A percentile compares a stretch with the other conserved stretches of the same genome.
phyloP scores from a whole-genome alignment of 2,888 invertebrate genomes.

The Pristionchus maxplancki region DNA sequence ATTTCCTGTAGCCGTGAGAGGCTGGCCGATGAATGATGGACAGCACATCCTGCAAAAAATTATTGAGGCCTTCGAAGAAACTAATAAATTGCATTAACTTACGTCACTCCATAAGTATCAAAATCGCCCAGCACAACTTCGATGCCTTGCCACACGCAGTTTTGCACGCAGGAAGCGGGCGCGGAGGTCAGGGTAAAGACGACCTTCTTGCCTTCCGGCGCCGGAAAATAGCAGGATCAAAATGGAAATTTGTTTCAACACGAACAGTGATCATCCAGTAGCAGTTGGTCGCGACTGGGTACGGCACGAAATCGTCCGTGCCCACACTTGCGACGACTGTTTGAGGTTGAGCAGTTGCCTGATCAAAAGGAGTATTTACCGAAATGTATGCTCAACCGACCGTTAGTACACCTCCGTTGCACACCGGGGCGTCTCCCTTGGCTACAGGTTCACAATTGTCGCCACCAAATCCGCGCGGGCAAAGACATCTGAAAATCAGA shows the following conservation, averaged over 20 bases:
- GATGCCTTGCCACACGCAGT: constrained; percentile 24
- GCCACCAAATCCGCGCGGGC: constrained; percentile 39
- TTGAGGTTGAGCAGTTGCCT: neutral
- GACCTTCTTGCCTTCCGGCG: constrained; percentile 26
- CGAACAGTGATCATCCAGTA: constrained; percentile 43
- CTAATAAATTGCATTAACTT: neutral
- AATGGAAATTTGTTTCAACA: neutral
- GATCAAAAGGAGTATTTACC: too few relatives aligned
- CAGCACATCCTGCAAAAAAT: constrained; percentile 14
- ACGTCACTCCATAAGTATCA: constrained; percentile 5
- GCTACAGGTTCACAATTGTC: neutral
- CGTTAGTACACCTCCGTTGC: constrained; percentile 5
- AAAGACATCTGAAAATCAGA: neutral
- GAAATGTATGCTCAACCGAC: neutral
- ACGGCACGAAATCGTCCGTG: neutral
- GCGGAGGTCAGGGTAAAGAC: neutral
- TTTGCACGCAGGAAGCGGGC: constrained; percentile 13
- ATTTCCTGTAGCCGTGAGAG: neutral
- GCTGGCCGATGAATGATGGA: neutral
- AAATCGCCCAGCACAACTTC: constrained; percentile 10
- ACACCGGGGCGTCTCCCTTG: neutral
- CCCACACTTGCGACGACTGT: constrained; percentile 11
- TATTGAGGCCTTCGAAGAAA: neutral
- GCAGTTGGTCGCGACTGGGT: neutral
- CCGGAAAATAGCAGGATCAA: neutral